phyloP scores from a whole-genome alignment of 2,888 invertebrate genomes.

The Harpagoxenus sublaevis region DNA sequence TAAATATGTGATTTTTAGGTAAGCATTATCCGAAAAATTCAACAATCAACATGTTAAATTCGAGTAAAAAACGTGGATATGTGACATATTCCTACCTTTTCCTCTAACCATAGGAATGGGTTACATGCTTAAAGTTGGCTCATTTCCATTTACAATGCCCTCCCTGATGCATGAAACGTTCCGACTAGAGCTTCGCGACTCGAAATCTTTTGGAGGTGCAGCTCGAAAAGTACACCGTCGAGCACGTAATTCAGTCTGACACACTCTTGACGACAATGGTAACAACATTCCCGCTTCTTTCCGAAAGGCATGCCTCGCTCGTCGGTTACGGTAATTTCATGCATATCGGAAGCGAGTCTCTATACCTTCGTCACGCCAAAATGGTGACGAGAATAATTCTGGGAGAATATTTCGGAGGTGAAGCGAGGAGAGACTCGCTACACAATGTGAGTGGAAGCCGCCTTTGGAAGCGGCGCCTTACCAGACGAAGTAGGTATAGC shows the following conservation, averaged over 20 bases:
- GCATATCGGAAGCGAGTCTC: constrained; percentile 31
- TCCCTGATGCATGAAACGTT: neutral
- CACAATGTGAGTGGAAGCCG: constrained; percentile 17
- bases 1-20: constrained; percentile 4
- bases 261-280: constrained; percentile 35
- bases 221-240: constrained; percentile 42
- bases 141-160: constrained; percentile 45
- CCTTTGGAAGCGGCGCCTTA: neutral
- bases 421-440: neutral
- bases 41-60: neutral
- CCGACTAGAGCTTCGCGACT: neutral
- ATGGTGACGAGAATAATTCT: constrained; percentile 27
- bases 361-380: neutral
- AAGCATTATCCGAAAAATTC: neutral
- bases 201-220: constrained; percentile 26
- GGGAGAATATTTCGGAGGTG: neutral
- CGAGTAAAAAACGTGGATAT: neutral
- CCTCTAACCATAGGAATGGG: neutral
- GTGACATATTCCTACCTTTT: neutral
- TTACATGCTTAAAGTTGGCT: neutral
- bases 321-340: constrained; percentile 39
- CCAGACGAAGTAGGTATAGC: neutral
- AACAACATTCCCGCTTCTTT: constrained; percentile 20
- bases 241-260: constrained; percentile 39
- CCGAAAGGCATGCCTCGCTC: neutral